Base-by-base conservation (phyloP, 1,140 invertebrate genomes). In the Caenorhabditis brenneri region DNA sequence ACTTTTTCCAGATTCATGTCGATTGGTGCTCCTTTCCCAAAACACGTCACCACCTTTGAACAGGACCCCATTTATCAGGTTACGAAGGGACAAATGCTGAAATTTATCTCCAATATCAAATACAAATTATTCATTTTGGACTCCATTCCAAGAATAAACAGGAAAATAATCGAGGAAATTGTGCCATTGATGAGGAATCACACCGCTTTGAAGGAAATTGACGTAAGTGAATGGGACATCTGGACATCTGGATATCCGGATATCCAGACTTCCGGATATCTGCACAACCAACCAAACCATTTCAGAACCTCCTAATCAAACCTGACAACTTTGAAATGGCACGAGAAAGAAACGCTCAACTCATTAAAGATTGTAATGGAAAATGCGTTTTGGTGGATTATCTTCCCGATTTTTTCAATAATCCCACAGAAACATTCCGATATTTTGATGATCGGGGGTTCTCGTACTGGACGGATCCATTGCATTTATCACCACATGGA, bases 341-440 rank as follows among this genome's bases (percentile, higher is more conserved):
- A 0, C 65, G 65, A 1, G 12, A 46, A 22, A 16, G 65, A 39
- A 24, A 74, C 42, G 33, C 36, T 15, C 33, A 74, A 74, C 22
- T 74, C 3, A 31, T 33, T 2, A 74, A 74, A 24, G 65, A 74
- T 42, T 74, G 65, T 31, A n/a, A 36, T 33, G 31, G 29, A n/a
- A 74, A 74, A 46, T 74, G 65, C 10, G 19, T 74, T 42, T 12
- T 74, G 10, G 36, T 74, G 36, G 65, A 74, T 42, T 74, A 74
- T 27, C 10, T 42, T 12, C 65, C 65, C 9, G 65, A 74, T 42
- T 74, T 74, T 24, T 74, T 5, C 15, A 42, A 74, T n/a, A 16
- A 39, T 16, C 7, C 36, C n/a, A 74, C 65, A 19, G 22, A 74
- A 7, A 74, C 65, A 5, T 74, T 42, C 36, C 65, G 65, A 46